Percentiles rank a stretch among this genome's conserved stretches.
Conservation (phyloP, 2,113 vertebrate genomes). For the Dipodomys merriami region DNA sequence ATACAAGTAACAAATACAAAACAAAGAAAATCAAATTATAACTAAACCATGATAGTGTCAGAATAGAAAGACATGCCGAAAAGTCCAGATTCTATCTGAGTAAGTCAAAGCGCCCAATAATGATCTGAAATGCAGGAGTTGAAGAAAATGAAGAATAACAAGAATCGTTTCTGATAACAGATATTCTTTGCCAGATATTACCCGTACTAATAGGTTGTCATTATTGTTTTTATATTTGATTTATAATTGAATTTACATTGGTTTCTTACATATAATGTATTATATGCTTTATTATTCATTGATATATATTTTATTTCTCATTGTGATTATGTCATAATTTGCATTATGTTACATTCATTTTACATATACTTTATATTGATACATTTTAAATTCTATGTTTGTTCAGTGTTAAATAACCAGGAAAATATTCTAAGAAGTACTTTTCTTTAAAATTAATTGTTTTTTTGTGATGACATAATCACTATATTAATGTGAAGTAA, state of each 20-base stretch:
- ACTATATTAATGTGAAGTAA: neutral
- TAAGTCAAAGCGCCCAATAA: neutral
- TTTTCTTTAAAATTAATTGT: neutral
- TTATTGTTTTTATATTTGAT: neutral
- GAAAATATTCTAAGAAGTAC: neutral
- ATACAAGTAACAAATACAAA: neutral
- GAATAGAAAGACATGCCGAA: neutral
- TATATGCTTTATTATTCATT: neutral
- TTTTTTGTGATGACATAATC: neutral
- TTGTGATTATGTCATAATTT: neutral
- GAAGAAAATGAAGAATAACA: neutral
- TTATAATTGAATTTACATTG: neutral
- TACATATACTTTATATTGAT: neutral
- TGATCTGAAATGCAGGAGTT: neutral
- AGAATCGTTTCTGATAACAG: neutral
- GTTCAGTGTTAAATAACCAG: neutral
- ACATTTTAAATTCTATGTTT: neutral
- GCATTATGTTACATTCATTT: neutral
- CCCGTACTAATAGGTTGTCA: neutral
- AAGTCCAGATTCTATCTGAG: neutral
- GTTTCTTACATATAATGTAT: neutral
- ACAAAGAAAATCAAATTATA: neutral
- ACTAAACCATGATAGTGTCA: neutral
- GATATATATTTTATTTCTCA: neutral
- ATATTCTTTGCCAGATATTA: neutral